Conservation (phyloP, 2,888 invertebrate genomes). For the Drosophila algonquin region DNA sequence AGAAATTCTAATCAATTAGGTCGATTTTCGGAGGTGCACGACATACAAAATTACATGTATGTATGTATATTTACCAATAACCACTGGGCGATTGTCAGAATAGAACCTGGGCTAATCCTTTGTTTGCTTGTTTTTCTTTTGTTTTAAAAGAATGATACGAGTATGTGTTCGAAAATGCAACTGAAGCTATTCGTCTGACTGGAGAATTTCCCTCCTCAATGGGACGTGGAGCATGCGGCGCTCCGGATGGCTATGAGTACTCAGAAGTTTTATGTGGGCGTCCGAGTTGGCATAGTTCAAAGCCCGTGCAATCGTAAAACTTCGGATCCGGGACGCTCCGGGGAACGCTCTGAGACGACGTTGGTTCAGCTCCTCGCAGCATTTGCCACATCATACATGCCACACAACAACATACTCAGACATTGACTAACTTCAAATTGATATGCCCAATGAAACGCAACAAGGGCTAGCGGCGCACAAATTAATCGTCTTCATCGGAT, state of each 20-base stretch:
- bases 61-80: neutral
- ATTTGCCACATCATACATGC: slow-evolving; percentile 16
- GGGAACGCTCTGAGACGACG: slow-evolving; percentile 62
- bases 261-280: slow-evolving; percentile 31
- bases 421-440: slow-evolving; percentile 42
- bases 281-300: slow-evolving; percentile 41
- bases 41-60: neutral
- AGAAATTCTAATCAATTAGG: slow-evolving; percentile 47
- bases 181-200: neutral
- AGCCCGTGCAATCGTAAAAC: slow-evolving; percentile 34
- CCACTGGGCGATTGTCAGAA: neutral
- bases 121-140: slow-evolving; percentile 34
- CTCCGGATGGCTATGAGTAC: neutral
- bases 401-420: slow-evolving; percentile 7
- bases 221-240: neutral
- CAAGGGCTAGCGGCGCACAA: slow-evolving; percentile 33
- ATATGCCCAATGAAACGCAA: slow-evolving; percentile 63
- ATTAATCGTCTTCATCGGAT: slow-evolving; percentile 47
- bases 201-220: neutral
- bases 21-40: slow-evolving; percentile 14
- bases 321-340: slow-evolving; percentile 65
- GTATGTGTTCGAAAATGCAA: no score
- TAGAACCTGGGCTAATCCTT: slow-evolving; percentile 33
- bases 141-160: no score
- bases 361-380: slow-evolving; percentile 10